Base-by-base conservation (phyloP, 1,140 invertebrate genomes). In the Hyles vespertilio region DNA sequence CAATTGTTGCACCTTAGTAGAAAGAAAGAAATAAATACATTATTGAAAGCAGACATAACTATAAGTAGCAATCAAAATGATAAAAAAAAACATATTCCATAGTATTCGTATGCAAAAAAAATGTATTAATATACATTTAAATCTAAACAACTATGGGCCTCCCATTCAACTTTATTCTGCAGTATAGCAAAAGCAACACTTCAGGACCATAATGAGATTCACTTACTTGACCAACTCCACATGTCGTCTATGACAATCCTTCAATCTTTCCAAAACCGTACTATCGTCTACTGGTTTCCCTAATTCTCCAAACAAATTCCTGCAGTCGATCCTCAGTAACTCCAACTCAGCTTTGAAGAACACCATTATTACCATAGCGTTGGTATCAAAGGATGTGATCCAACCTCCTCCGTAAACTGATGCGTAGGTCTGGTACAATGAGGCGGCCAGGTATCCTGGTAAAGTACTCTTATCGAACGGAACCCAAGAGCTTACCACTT, bases 341-440 rank as follows among this genome's bases (percentile, higher is more conserved):
- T 74, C 68, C 6, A 84, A 36, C 60, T 85, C 78, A 46, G 56
- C 62, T 67, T 59, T 72, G 34, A 83, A 74, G 52, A 84, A 85
- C 0, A 77, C 69, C 78, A 85, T 79, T 10, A 77, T 62, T 1
- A 73, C 73, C 34, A 82, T 66, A 1, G 72, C 67, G 12, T 69
- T 70, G 0, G 72, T 69, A 59, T 85, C 82, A 55, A 72, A 83
- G 6, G 77, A 72, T 2, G 76, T 73, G 12, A 85, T 79, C 74
- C 74, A 79, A 3, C 69, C 76, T 7, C 69, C 65, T 0, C 75
- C 69, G 5, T 74, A 70, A 4, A 77, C 63, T 7, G 68, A 61
- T 1, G 67, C 68, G 10, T 69, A 77, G 3, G 57, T 67, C 67
- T 86, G 78, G 40, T 63, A 72, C 0, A 64, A 36, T 1, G 67